Evolutionary conservation across 2,113 vertebrate genomes (phyloP).

Genomic region (Petromus typicus): DNA sequence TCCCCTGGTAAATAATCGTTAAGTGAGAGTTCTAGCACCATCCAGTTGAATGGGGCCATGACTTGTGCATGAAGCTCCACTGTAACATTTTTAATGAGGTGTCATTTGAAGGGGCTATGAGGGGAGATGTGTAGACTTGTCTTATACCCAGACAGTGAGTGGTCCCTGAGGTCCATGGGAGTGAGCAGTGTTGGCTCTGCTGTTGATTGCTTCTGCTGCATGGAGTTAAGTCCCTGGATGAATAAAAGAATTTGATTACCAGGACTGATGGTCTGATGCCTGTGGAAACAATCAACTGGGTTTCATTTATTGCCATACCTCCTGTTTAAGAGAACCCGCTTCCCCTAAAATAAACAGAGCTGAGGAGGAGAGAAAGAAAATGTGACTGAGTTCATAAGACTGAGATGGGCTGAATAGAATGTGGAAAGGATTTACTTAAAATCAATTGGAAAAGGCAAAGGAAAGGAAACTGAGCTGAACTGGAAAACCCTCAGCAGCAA

Average conservation of each 20-base stretch:
- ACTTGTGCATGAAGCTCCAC: not conserved
- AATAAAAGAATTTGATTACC: constrained; percentile 70
- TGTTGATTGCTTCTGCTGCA: not conserved
- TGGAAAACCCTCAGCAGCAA: constrained; percentile 75
- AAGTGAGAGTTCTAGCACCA: not conserved
- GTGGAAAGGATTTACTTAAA: constrained; percentile 70
- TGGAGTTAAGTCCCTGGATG: constrained; percentile 49
- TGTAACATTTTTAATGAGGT: not conserved
- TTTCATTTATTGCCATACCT: not conserved
- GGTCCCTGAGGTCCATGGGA: not conserved
- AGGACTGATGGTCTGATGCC: constrained; percentile 65
- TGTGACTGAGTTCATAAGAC: constrained; percentile 71
- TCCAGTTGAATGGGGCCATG: not conserved
- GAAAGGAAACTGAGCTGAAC: constrained; percentile 86
- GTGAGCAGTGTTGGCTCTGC: constrained; percentile 58
- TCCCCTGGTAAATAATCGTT: not conserved
- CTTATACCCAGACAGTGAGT: not conserved
- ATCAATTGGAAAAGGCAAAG: constrained; percentile 84
- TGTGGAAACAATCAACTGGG: not conserved
- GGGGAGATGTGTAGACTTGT: constrained; percentile 1
- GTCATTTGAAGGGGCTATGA: not conserved
- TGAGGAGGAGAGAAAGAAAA: constrained; percentile 60
- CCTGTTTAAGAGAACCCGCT: not conserved
- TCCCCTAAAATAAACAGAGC: not conserved
- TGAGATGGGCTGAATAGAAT: constrained; percentile 66